Base-by-base conservation (phyloP, 2,113 vertebrate genomes). In the Otus sunia region DNA sequence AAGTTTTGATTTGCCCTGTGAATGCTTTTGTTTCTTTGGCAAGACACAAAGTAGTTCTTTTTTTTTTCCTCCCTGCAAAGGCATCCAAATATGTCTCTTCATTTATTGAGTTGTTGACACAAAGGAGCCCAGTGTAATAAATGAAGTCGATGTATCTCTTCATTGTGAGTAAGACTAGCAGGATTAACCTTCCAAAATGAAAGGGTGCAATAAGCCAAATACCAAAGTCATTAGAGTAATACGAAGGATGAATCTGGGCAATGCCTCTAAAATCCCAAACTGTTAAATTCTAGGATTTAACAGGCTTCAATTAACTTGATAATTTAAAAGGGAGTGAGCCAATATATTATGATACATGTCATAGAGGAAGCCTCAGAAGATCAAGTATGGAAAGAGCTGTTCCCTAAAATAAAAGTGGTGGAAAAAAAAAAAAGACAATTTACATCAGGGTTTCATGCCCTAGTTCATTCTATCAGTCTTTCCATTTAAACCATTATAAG, bases 181-280 rank as follows among this genome's bases (percentile, higher is more conserved):
- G 77, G 62, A 95, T 90, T 94, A 94, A 76, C 66, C 77, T 91
- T 82, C 87, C 71, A 88, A 94, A 96, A 95, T 64, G 66, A 94
- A 94, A 93, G 53, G 37, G 41, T 93, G 75, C 53, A 92, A 86
- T 82, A 90, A 96, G 64, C 62, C 82, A 93, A 86, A 73, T 74
- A 86, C 60, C 81, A 66, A 81, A 56, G 71, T 68, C 78, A 92
- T 79, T 88, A 83, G 32, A 90, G 60, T 86, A 92, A 93, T 90
- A 86, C 11, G 10, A 88, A 36, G 47, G 69, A 90, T 93, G 45
- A 86, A 85, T 75, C 45, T 81, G 43, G 64, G 59, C 75, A 94
- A 66, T 86, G 53, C 6, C 29, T 73, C 37, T 66, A 67, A 79
- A 86, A 84, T 62, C 37, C 29, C 62, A 74, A 55, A 80, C 75